Percentiles rank a stretch among this genome's conserved stretches.
Conservation (phyloP, 2,888 invertebrate species). For the Pseudanteris insignis region DNA sequence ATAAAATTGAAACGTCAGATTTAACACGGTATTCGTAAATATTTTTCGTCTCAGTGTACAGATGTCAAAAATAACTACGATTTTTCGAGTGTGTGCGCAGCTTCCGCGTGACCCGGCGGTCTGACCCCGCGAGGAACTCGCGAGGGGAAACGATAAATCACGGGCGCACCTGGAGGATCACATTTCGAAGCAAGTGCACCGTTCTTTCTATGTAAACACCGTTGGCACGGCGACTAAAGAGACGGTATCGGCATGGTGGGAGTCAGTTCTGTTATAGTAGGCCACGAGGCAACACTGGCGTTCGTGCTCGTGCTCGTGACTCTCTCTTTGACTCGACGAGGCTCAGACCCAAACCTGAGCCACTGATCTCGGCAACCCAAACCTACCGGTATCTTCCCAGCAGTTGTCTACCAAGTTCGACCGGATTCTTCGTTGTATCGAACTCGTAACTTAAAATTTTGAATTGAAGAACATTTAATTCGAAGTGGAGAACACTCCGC, state of each 20-base stretch:
- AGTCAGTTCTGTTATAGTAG: conserved; percentile 67
- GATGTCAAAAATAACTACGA: too few species aligned
- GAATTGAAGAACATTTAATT: too few species aligned
- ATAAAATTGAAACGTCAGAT: too few species aligned
- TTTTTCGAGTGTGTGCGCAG: too few species aligned
- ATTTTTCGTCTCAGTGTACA: too few species aligned
- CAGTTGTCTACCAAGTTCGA: too few species aligned
- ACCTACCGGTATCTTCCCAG: too few species aligned
- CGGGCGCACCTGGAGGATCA: conserved; percentile 28
- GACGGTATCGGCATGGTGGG: conserved; percentile 56
- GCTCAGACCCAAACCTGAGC: neutral
- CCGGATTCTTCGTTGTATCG: too few species aligned
- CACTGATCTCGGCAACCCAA: too few species aligned
- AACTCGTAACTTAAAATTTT: too few species aligned
- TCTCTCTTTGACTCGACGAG: conserved; percentile 60
- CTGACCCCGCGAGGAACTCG: conserved; percentile 2
- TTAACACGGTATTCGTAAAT: too few species aligned
- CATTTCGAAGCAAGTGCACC: conserved; percentile 35
- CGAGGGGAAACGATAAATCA: conserved; percentile 19
- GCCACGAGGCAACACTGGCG: conserved; percentile 64
- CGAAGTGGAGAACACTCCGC: neutral
- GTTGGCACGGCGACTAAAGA: conserved; percentile 58
- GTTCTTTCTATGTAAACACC: conserved; percentile 52
- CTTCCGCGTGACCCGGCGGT: conserved; percentile 9
- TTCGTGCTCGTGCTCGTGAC: conserved; percentile 55